phyloP scores from a whole-genome alignment of 1,140 invertebrate species.

The Heliconius hermathena region DNA sequence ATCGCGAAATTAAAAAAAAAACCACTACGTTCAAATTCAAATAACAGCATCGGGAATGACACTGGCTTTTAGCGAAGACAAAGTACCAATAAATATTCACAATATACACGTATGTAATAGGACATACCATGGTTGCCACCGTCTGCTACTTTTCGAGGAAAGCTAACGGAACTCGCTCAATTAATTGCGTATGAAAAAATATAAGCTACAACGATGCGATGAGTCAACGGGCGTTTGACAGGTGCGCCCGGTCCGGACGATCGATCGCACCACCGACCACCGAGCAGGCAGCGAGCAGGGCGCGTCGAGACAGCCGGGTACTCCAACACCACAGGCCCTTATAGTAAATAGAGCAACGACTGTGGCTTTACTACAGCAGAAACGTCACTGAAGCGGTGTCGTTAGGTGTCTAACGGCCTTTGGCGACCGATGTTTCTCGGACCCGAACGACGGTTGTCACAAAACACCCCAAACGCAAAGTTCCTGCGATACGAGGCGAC shows the following conservation, averaged over 20 bases:
- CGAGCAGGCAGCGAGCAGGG: constrained; percentile 55
- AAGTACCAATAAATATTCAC: constrained; percentile 7
- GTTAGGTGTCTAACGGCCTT: constrained; percentile 64
- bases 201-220: constrained; percentile 54
- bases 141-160: constrained; percentile 31
- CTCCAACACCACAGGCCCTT: not conserved
- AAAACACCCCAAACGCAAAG: not conserved
- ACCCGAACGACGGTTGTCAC: constrained; percentile 49
- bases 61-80: constrained; percentile 23
- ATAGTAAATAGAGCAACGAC: not conserved
- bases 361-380: constrained; percentile 21
- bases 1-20: not conserved
- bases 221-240: constrained; percentile 79
- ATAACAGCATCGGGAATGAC: not conserved
- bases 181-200: constrained; percentile 72
- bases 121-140: constrained; percentile 20
- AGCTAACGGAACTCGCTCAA: constrained; percentile 50
- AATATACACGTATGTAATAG: not conserved
- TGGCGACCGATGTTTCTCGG: constrained; percentile 70
- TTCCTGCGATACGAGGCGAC: constrained; percentile 7
- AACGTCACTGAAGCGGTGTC: constrained; percentile 73
- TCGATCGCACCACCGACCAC: constrained; percentile 56
- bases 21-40: not conserved
- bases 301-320: constrained; percentile 12
- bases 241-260: constrained; percentile 70